Evolutionary conservation across 2,888 invertebrate species (phyloP).

Genomic region (Eulithis prunata): DNA sequence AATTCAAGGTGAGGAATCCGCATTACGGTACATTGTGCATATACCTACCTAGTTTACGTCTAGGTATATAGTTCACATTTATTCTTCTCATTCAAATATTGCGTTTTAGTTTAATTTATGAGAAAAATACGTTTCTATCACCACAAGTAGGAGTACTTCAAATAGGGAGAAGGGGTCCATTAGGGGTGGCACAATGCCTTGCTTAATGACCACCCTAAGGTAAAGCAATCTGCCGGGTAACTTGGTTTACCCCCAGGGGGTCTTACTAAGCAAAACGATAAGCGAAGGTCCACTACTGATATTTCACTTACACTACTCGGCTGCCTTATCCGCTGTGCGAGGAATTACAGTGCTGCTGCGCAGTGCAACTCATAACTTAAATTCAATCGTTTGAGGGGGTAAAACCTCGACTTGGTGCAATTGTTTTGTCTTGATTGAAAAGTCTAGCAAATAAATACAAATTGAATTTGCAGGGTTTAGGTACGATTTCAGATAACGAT

Average conservation of each 20-base stretch:
- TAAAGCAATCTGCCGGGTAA: slow-evolving; percentile 28
- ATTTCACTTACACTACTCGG: no score
- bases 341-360: no score
- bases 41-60: no score
- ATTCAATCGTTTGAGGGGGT: no score
- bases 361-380: no score
- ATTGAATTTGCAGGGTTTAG: slow-evolving; percentile 22
- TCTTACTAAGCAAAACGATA: no score
- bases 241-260: slow-evolving; percentile 20
- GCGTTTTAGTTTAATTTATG: slow-evolving; percentile 8
- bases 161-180: slow-evolving; percentile 6
- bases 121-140: slow-evolving; percentile 12
- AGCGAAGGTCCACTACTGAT: no score
- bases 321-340: no score
- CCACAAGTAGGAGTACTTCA: slow-evolving; percentile 11
- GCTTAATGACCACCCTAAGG: slow-evolving; percentile 30
- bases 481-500: neutral
- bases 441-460: slow-evolving; percentile 25
- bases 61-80: no score
- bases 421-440: slow-evolving; percentile 30
- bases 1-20: no score
- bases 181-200: slow-evolving; percentile 21
- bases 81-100: neutral
- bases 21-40: no score
- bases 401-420: slow-evolving; percentile 17